A percentile compares a stretch with the other conserved stretches of the same genome.
Conservation (phyloP, 2,888 invertebrate species). For the Mystacides longicornis region DNA sequence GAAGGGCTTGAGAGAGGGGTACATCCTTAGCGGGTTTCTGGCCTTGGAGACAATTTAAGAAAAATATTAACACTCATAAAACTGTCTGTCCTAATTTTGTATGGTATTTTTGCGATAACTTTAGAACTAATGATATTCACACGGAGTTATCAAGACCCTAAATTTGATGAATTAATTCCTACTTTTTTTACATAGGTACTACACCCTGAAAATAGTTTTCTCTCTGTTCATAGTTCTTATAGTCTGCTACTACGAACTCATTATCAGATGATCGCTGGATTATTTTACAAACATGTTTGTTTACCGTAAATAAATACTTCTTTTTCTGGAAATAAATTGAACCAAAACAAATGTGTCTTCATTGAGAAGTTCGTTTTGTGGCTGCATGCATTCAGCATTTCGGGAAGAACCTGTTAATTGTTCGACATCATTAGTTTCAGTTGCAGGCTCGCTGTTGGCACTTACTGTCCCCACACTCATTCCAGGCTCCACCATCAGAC, state of each 20-base stretch:
- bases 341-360: constrained; percentile 4
- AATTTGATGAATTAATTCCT: too few relatives aligned
- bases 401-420: constrained; percentile 2
- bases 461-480: constrained; percentile 5
- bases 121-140: too few relatives aligned
- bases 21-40: too few relatives aligned
- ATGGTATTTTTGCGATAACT: too few relatives aligned
- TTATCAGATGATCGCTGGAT: not conserved
- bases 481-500: constrained; percentile 3
- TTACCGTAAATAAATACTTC: not conserved
- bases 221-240: constrained; percentile 5
- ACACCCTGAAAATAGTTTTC: constrained; percentile 6
- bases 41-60: too few relatives aligned
- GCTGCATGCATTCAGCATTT: constrained; percentile 6
- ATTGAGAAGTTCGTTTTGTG: constrained; percentile 5
- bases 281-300: not conserved
- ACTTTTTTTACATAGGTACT: too few relatives aligned
- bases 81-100: too few relatives aligned
- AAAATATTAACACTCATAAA: too few relatives aligned
- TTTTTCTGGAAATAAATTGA: not conserved
- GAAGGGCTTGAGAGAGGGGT: too few relatives aligned
- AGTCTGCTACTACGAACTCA: not conserved
- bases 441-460: constrained; percentile 5
- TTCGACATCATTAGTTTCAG: constrained; percentile 5
- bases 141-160: too few relatives aligned